Conservation (phyloP, 2,797 vertebrate genomes). For the Simalia tracyae region DNA sequence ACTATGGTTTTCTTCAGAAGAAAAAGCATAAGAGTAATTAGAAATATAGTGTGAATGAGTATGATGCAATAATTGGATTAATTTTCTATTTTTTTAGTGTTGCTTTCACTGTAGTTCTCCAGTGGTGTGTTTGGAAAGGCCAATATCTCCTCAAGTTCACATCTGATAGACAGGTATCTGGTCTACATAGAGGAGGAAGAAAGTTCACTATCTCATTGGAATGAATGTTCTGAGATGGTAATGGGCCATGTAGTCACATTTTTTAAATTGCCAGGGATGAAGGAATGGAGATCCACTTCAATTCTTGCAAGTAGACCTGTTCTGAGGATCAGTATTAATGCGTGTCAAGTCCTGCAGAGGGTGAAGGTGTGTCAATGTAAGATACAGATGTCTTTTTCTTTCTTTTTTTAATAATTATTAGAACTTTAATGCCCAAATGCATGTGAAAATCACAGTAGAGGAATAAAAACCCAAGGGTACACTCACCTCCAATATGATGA, state of each 20-base stretch:
- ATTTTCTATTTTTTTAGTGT: not conserved
- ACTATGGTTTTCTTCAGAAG: constrained; percentile 1
- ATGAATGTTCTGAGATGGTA: not conserved
- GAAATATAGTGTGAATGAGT: not conserved
- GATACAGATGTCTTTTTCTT: not conserved
- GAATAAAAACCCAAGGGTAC: not conserved
- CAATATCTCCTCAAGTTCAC: not conserved
- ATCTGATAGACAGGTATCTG: not conserved
- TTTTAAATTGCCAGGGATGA: too few relatives aligned
- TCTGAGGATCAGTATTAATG: not conserved
- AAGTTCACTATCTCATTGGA: not conserved
- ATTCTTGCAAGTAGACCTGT: not conserved
- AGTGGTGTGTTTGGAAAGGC: not conserved
- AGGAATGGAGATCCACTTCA: not conserved
- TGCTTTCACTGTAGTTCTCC: not conserved
- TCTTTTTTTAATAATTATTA: not conserved
- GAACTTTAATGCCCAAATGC: not conserved
- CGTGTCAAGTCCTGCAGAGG: not conserved
- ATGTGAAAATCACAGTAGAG: not conserved
- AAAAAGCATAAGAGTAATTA: not conserved
- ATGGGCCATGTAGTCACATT: not conserved
- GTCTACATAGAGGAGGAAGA: not conserved
- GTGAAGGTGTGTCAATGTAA: too few relatives aligned
- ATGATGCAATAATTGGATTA: constrained; percentile 8
- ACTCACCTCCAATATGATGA: too few relatives aligned